Evolutionary conservation across 2,113 vertebrate genomes (phyloP).

Genomic region (Anarrhichthys ocellatus): DNA sequence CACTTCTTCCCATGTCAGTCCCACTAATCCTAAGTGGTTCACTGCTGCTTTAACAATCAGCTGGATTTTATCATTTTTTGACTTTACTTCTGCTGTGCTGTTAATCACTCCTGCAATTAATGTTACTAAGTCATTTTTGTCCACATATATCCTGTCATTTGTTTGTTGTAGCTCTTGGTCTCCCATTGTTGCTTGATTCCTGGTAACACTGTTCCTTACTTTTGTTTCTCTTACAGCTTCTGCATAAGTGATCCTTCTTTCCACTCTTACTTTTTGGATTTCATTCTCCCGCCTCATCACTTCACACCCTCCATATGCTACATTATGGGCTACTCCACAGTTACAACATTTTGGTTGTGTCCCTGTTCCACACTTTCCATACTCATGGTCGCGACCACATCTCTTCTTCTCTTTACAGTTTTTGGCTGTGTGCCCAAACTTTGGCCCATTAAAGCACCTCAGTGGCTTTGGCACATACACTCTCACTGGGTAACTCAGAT

Average conservation of each 20-base stretch:
- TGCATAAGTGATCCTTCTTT: neutral
- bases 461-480: no score
- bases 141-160: neutral
- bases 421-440: no score
- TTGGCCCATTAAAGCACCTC: no score
- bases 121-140: neutral
- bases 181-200: neutral
- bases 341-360: neutral
- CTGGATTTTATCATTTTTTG: neutral
- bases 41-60: neutral
- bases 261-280: no score
- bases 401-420: no score
- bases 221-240: neutral
- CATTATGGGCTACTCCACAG: neutral
- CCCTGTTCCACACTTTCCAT: neutral
- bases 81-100: neutral
- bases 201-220: neutral
- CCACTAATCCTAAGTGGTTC: neutral
- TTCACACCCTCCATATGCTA: neutral
- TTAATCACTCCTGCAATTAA: neutral
- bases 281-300: neutral
- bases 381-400: neutral
- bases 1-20: slow-evolving; percentile 1
- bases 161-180: neutral
- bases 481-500: no score